Evolutionary conservation across 1,140 invertebrate genomes (phyloP), one percentile per base, ranked within the genome.

Genomic region (Lordiphosa stackelbergi): DNA sequence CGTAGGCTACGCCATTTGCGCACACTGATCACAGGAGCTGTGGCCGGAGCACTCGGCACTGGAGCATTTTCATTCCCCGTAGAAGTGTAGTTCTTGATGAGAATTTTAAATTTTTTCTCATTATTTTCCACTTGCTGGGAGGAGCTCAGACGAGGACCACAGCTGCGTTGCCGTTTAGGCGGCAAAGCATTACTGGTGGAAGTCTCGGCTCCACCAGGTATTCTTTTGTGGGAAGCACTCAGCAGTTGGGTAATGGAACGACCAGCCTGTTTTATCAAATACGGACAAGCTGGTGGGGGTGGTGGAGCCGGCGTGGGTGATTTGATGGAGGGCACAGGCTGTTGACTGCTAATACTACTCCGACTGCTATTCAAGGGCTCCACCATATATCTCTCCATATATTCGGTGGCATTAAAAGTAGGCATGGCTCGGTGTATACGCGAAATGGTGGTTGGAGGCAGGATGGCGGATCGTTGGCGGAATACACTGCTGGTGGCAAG

Each of bases 381-480:
- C 24, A 74, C 73, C 57, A 86, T 86, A 11, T 84, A 70, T 53
- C 86, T 87, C 49, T 87, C 85, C 54, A 87, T 85, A 35, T 84
- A 85, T 10, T 87, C 85, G 12, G 85, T 86, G 42, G 85, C 85
- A 61, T 87, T 87, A 46, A 86, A 87, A 12, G 85, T 85, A 47
- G 85, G 85, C 85, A 87, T 87, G 13, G 77, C 73, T 1, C 74
- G 69, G 49, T 86, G 85, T 7, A 79, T 72, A 3, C 83, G 64
- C 11, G 85, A 85, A 1, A 83, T 63, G 7, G 60, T 68, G 1
- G 69, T 58, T 2, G 77, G 41, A 3, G 85, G 66, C 5, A 78
- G 47, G 3, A 85, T 48, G 38, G 85, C 69, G 8, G 81, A 71
- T 0, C 85, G 70, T 19, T 86, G 85, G 0, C 77, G 70, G 41